These are phyloP conservation scores for Zaprionus tsacasi DNA, from an alignment of 1,140 invertebrate species.

Conservation along the genomic window DNA sequence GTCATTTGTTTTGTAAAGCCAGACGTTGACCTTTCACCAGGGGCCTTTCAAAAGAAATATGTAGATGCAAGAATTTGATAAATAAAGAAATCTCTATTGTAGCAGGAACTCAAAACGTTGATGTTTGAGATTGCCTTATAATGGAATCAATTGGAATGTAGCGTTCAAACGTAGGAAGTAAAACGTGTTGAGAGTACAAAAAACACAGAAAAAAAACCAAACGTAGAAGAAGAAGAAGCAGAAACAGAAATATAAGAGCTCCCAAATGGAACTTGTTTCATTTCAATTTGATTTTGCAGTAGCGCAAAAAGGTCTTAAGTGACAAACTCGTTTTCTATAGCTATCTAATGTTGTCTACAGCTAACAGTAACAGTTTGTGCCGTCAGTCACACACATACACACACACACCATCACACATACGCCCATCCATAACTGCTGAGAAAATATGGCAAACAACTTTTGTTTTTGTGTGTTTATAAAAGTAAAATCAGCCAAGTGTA, in stretches of 20 bases:
- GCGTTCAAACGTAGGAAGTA: constrained; percentile 48
- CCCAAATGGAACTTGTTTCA: constrained; percentile 69
- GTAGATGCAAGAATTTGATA: not conserved
- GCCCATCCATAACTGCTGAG: constrained; percentile 29
- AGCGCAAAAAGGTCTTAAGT: constrained; percentile 77
- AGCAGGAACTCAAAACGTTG: constrained; percentile 39
- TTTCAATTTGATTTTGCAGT: constrained; percentile 74
- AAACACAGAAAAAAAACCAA: not conserved
- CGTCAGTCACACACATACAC: constrained; percentile 11
- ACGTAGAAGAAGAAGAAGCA: constrained; percentile 43
- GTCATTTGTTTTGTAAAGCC: constrained; percentile 9
- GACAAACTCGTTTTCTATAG: constrained; percentile 71
- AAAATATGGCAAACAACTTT: constrained; percentile 80
- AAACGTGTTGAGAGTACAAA: constrained; percentile 24
- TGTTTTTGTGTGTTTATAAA: constrained; percentile 75
- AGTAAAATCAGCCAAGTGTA: constrained; percentile 82
- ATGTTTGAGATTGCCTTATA: constrained; percentile 6
- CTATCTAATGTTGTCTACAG: constrained; percentile 57
- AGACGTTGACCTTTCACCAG: constrained; percentile 16
- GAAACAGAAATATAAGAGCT: constrained; percentile 42
- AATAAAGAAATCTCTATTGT: not conserved
- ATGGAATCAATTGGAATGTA: constrained; percentile 34
- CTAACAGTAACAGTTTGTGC: constrained; percentile 33
- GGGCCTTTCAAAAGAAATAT: not conserved
- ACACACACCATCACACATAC: constrained; percentile 20